A percentile compares a stretch with the other conserved stretches of the same genome.
phyloP scores from a whole-genome alignment of 2,113 vertebrate species.

The Fregata magnificens region DNA sequence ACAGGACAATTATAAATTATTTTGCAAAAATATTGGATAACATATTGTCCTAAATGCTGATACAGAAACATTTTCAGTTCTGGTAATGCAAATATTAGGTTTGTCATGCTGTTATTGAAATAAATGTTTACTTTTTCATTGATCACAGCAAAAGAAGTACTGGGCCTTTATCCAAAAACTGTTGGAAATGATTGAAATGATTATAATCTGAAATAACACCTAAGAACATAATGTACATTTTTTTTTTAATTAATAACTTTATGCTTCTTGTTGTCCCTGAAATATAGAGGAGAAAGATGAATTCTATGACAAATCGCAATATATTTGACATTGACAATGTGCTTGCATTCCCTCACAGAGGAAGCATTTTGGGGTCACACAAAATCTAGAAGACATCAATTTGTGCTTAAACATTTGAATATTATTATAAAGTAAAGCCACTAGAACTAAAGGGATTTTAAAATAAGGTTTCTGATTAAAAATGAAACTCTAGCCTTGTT shows the following conservation, averaged over 20 bases:
- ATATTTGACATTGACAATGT: background rate
- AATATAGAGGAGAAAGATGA: background rate
- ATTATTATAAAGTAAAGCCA: background rate
- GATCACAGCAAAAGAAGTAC: background rate
- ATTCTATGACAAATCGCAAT: background rate
- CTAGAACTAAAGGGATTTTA: background rate
- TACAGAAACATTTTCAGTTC: background rate
- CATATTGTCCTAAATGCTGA: background rate
- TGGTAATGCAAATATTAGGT: background rate
- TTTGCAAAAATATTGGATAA: background rate
- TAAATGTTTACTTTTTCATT: background rate
- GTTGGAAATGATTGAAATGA: background rate
- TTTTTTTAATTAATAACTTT: background rate
- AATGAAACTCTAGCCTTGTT: background rate
- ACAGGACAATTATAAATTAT: background rate
- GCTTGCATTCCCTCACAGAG: background rate
- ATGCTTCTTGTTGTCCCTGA: background rate
- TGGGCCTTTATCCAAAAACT: background rate
- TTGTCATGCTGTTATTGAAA: background rate
- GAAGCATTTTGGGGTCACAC: background rate
- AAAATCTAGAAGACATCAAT: background rate
- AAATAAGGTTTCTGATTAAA: background rate
- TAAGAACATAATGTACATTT: background rate
- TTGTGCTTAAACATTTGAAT: background rate
- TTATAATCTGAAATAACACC: background rate